Evolutionary conservation across 2,113 vertebrate genomes (phyloP), one percentile per base, ranked within the genome.

Genomic region (Chionodraco myersi): DNA sequence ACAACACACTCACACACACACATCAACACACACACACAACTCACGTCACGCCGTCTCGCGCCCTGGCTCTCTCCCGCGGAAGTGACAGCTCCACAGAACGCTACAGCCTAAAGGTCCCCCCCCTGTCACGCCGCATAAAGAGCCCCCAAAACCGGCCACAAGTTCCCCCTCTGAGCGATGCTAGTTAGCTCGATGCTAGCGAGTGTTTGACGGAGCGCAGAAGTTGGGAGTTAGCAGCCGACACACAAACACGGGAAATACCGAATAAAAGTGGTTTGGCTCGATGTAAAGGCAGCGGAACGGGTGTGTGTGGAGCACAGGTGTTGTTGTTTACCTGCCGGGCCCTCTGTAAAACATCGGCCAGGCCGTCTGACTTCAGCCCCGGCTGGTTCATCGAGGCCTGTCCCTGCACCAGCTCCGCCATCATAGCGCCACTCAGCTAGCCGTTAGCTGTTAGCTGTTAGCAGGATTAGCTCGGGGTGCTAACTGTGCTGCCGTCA

Each of bases 391-490:
- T 94, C 87, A 96, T 95, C 90, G 95, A 96, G 94, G 95, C 95
- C 95, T 96, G 96, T 94, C 96, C 96, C 96, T 97, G 96, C 94
- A 96, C 96, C 96, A 96, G 94, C 95, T 97, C 97, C 96, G 96
- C 97, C 96, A 97, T 97, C 93, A 93, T 93, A 91, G 93, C 93
- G 91, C 87, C 90, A 85, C 89, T 83, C 67, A 36, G 89, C 85
- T 89, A 89, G 87, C 85, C 72, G 88, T 69, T 86, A 88, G 84
- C 89, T 4, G 82, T 72, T 91, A 89, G 88, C 88, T n/a, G 81
- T 60, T 90, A 89, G 89, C 89, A 23, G 79, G 72, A 91, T 89
- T 89, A 89, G 90, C 89, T 66, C 54, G n/a, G 53, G 72, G 83
- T 80, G 86, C 84, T 91, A 92, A 67, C 86, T 52, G 73, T 56